Percentiles rank a stretch among this genome's conserved stretches.
Conservation (phyloP, 2,888 invertebrate species). For the Aphodius granarius region DNA sequence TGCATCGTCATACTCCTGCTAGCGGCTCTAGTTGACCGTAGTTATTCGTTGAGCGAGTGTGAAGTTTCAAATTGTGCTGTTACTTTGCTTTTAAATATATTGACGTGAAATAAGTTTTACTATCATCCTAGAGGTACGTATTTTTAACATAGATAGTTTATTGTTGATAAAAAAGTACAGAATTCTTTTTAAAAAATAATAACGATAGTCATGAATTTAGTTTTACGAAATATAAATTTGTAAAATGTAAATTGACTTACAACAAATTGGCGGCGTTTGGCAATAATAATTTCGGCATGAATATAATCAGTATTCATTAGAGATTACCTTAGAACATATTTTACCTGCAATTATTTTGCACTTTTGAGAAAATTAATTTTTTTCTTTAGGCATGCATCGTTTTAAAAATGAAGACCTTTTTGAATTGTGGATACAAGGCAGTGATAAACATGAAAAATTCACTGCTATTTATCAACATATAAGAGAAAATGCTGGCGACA, state of each 20-base stretch:
- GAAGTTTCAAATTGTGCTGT: not conserved
- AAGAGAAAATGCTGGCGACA: constrained; percentile 7
- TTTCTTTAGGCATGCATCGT: constrained; percentile 1
- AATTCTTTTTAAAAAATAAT: constrained; percentile 1
- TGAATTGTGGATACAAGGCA: not conserved
- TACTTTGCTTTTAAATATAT: not conserved
- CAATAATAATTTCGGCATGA: constrained; percentile 7
- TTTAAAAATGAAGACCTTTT: constrained; percentile 2
- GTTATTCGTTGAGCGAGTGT: not conserved
- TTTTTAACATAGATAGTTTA: not conserved
- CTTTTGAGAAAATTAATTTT: not conserved
- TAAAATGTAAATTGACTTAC: not conserved
- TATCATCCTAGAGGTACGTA: not conserved
- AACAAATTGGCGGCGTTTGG: not conserved
- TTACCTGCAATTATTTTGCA: constrained; percentile 8
- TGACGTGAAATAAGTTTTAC: not conserved
- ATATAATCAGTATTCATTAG: constrained; percentile 5
- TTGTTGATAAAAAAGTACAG: not conserved
- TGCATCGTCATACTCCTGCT: too few relatives aligned
- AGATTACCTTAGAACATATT: not conserved
- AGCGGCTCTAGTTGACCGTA: too few relatives aligned
- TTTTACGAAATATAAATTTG: constrained; percentile 5
- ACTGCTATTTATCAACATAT: not conserved
- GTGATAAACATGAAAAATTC: not conserved
- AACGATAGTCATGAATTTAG: constrained; percentile 3